Base-by-base conservation (phyloP, 2,888 invertebrate species). In the Diabrotica balteata region DNA sequence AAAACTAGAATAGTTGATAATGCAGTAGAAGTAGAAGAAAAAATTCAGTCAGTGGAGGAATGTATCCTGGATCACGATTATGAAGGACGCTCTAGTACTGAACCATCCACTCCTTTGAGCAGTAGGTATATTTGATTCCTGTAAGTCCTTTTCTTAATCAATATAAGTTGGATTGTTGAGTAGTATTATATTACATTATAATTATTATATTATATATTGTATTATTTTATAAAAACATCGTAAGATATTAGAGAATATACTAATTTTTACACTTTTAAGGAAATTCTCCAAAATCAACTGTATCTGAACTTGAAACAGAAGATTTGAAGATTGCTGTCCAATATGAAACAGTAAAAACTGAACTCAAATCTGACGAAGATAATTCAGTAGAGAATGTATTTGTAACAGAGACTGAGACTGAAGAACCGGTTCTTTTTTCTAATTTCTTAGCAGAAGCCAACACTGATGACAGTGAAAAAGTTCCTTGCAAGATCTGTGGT, bases 401-500 rank as follows among this genome's bases (percentile, higher is more conserved):
- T 32, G 54, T 65, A 62, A 59, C 58, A 44, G 47, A 55, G 50
- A 0, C 53, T 42, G 54, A 66, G 44, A 42, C 49, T 11, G 53
- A 57, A 49, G 6, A 44, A 43, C 43, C 43, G 11, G 32, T 32
- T 32, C 32, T 32, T 32, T 32, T 32, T 32, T 4, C 32, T 32
- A 32, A 32, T 32, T 57, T 62, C 32, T 9, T 55, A 5, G 61
- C 62, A 45, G 57, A 65, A 42, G 8, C 32, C 6, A 62, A 57
- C 8, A 61, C 63, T 46, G 69, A 70, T 47, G 52, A 63, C 52
- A 60, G n/a, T 46, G 32, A 8, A 22, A 22, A 65, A 58, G 62
- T 58, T 45, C 59, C 70, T 3, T 77, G 77, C 66, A 73, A 73
- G 68, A 74, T 77, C 43, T 77, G 77, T 69, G 76, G 76, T 46